phyloP scores from a whole-genome alignment of 2,113 vertebrate genomes.

The Vimba vimba region DNA sequence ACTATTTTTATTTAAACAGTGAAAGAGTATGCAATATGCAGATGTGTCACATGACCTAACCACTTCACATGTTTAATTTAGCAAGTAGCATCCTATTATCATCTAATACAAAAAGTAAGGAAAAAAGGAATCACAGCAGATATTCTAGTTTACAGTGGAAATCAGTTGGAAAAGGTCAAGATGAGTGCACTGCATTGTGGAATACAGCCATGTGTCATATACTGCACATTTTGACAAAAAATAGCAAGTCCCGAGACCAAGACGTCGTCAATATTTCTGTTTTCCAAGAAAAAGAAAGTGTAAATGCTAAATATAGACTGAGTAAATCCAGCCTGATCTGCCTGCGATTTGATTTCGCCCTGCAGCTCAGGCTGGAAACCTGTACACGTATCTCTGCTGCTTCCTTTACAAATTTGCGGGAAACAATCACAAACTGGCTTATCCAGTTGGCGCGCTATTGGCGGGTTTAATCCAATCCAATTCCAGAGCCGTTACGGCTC shows the following conservation, averaged over 20 bases:
- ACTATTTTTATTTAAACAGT: neutral
- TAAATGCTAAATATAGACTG: neutral
- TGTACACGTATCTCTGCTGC: too few species aligned
- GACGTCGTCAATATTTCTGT: neutral
- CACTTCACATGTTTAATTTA: neutral
- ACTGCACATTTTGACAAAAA: neutral
- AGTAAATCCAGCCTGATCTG: too few species aligned
- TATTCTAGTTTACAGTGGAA: neutral
- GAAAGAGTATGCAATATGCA: neutral
- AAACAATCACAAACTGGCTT: too few species aligned
- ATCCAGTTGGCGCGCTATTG: too few species aligned
- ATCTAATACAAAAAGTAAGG: neutral
- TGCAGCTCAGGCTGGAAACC: too few species aligned
- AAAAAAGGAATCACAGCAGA: neutral
- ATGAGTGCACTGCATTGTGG: neutral
- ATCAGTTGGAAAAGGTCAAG: neutral
- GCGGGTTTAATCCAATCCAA: too few species aligned
- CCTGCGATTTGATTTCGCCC: too few species aligned
- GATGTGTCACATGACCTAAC: neutral
- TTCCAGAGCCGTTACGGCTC: too few species aligned
- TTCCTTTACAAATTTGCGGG: too few species aligned
- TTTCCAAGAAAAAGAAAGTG: neutral
- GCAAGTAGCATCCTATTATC: neutral
- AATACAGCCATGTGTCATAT: neutral
- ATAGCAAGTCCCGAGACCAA: neutral